Base-by-base conservation (phyloP, 1,140 invertebrate genomes). In the Ganaspis sp. region DNA sequence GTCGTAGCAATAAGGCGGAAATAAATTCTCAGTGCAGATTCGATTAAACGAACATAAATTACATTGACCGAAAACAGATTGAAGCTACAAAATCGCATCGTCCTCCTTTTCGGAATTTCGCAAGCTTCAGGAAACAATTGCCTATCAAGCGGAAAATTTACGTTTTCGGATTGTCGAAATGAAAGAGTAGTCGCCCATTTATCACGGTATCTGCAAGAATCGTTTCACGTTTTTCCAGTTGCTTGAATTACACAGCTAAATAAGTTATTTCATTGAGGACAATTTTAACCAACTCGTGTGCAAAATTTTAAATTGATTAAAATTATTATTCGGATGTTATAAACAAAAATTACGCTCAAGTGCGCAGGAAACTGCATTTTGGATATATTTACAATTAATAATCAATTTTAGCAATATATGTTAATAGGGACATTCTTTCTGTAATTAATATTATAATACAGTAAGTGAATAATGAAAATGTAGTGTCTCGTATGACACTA, bases 41-140 rank as follows among this genome's bases (percentile, higher is more conserved):
- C 58, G 58, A 64, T 64, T 64, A 64, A 64, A 64, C 23, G 58
- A 64, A 64, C 58, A 64, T 64, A 64, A 64, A 29, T 64, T 64
- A 64, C 58, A 29, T 64, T 64, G 23, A 29, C 58, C 58, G 58
- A 64, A 64, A 34, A 64, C 23, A 34, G 23, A 64, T 64, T 64
- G 26, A 29, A 64, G 26, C 58, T 34, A 64, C 58, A 64, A 64
- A 34, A 26, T 64, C 26, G 23, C 12, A 15, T 29, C 23, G 58
- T 64, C 23, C 21, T 64, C 26, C 58, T 64, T 64, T 26, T 64
- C 23, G 58, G 26, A 64, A 64, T 64, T 64, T 34, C 58, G 26
- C 58, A 64, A 34, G 58, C 58, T 64, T 26, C 58, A 64, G 23
- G 23, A 64, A 64, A 64, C 58, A 64, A 64, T 64, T 64, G 58